A percentile compares a stretch with the other conserved stretches of the same genome.
These are phyloP conservation scores for Lytechinus pictus DNA, from an alignment of 35 echinoderm and acorn worm species.

Conservation along the genomic window DNA sequence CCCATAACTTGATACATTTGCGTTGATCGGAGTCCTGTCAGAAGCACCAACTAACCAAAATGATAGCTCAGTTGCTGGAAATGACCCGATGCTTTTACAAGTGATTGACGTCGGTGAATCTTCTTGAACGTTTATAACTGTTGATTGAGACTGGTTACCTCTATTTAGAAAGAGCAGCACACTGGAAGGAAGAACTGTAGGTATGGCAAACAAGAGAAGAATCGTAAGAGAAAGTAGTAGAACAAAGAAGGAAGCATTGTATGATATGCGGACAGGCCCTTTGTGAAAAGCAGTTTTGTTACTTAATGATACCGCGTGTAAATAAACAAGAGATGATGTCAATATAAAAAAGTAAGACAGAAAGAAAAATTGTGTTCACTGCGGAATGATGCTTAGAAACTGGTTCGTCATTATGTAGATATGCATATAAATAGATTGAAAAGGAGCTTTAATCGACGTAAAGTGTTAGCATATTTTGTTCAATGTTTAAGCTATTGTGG, in stretches of 20 bases:
- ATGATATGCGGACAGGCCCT: no score
- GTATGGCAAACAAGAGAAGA: no score
- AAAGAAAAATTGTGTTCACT: neutral
- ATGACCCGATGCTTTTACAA: neutral
- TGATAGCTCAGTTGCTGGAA: neutral
- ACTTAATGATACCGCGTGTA: neutral
- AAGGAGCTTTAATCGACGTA: no score
- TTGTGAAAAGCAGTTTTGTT: neutral
- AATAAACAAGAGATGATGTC: no score
- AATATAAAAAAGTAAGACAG: neutral
- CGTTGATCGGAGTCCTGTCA: neutral
- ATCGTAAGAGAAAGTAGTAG: neutral
- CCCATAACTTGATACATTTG: neutral
- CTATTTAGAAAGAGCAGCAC: neutral
- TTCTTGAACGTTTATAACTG: neutral
- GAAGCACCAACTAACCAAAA: neutral
- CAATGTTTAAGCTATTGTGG: neutral
- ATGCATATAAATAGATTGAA: no score
- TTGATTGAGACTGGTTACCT: neutral
- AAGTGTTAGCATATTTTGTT: neutral
- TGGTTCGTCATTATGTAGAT: no score
- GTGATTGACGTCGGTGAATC: neutral
- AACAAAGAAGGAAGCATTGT: neutral
- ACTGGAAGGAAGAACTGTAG: neutral
- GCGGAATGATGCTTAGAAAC: no score